These are phyloP conservation scores for Camponotus vicinus DNA, from an alignment of 1,140 invertebrate species.

Conservation along the genomic window DNA sequence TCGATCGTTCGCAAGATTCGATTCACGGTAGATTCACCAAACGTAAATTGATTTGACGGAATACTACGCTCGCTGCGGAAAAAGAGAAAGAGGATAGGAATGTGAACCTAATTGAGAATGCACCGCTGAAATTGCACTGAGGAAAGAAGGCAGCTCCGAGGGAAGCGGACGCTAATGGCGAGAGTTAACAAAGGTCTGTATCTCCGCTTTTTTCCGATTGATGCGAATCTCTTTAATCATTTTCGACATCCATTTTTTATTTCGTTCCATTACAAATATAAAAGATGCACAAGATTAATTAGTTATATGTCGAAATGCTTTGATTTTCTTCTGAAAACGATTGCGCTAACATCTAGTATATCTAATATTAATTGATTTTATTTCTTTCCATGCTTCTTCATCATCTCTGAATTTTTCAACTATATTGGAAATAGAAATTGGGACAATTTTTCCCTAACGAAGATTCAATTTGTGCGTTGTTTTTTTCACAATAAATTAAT, in stretches of 20 bases:
- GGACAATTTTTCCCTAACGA: background rate
- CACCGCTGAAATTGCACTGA: background rate
- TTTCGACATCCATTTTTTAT: background rate
- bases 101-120: background rate
- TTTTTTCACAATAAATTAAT: background rate
- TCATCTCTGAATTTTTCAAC: slow-evolving; percentile 3
- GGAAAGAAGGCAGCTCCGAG: background rate
- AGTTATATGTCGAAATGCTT: slow-evolving; percentile 1
- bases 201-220: background rate
- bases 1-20: slow-evolving; percentile 16
- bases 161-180: background rate
- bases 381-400: background rate
- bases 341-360: background rate
- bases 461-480: background rate
- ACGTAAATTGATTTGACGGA: slow-evolving; percentile 23
- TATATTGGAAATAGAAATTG: background rate
- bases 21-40: background rate
- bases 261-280: background rate
- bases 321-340: background rate
- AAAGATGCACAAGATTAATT: background rate
- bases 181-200: slow-evolving; percentile 46
- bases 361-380: background rate
- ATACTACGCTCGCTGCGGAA: background rate
- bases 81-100: background rate
- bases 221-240: slow-evolving; percentile 2